A percentile compares a stretch with the other conserved stretches of the same genome.
phyloP scores from a whole-genome alignment of 2,113 vertebrate species.

The Microcebus tavaratra region DNA sequence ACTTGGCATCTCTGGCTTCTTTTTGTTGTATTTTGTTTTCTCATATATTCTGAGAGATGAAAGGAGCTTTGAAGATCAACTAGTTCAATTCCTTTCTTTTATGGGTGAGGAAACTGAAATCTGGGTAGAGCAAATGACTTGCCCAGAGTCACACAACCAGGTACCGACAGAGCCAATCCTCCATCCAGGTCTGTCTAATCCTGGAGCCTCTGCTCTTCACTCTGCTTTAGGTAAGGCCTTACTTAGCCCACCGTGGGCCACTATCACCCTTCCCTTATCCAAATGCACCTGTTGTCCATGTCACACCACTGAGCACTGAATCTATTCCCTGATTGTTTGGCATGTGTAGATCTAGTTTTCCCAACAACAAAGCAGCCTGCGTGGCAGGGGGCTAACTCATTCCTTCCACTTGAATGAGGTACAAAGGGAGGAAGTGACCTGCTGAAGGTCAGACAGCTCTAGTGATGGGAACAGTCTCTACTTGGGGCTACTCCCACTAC shows the following conservation, averaged over 20 bases:
- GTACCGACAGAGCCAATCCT: background rate
- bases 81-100: slow-evolving; percentile 38
- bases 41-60: slow-evolving; percentile 52
- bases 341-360: background rate
- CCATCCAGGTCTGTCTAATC: background rate
- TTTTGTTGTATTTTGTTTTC: slow-evolving; percentile 45
- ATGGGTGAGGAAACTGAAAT: slow-evolving; percentile 22
- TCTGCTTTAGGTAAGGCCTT: background rate
- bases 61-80: slow-evolving; percentile 36
- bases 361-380: slow-evolving; percentile 10
- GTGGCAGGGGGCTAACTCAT: background rate
- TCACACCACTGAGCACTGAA: background rate
- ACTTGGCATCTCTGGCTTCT: slow-evolving; percentile 55
- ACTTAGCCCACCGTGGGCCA: background rate
- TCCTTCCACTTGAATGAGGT: slow-evolving; percentile 1
- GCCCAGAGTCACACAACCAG: slow-evolving; percentile 1
- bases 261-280: background rate
- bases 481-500: background rate
- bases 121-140: slow-evolving; percentile 50
- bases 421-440: background rate
- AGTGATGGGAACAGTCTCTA: background rate
- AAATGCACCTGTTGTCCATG: background rate
- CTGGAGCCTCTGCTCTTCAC: background rate
- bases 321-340: background rate
- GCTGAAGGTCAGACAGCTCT: slow-evolving; percentile 11